Base-by-base conservation (phyloP, 92 coral and sea anemone species). In the Porites divaricata region DNA sequence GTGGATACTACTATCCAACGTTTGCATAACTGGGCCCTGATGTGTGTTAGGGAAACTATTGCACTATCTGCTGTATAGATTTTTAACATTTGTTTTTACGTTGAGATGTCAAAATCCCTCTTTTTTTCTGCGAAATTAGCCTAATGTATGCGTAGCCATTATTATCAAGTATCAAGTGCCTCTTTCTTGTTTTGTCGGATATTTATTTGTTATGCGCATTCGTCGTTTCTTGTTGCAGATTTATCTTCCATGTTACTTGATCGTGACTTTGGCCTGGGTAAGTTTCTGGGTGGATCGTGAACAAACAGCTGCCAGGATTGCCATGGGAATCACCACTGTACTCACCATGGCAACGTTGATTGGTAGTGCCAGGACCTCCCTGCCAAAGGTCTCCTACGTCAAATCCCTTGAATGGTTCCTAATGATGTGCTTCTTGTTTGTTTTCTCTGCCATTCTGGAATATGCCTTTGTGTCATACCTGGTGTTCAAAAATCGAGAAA, bases 211-310 rank as follows among this genome's bases (percentile, higher is more conserved):
- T 35, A 35, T 35, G 6, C 45, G 4, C 45, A 35, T 35, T 5
- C 45, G 45, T 35, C 6, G 45, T 76, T 35, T 25, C 51, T 22
- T 66, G 5, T 68, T 28, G 16, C 81, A 94, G 98, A 94, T 92
- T 63, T 94, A 94, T 68, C 78, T 94, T 79, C 98, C 98, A 0
- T 94, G 93, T 19, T 94, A 94, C 52, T 72, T 94, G 61, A 92
- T 94, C 52, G 98, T 94, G 61, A 85, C 92, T 14, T 75, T 94
- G 76, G 90, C 98, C 56, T 94, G 98, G 98, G 98, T 94, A 45
- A 94, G 92, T 72, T 94, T 94, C 92, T 94, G 98, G 98, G 98
- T 94, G 26, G 98, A 94, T 66, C 95, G 98, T 25, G 98, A 94
- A 54, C 98, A 94, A 77, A 94, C 98, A 1, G 92, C 98, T 8